Evolutionary conservation across 2,888 invertebrate species (phyloP).

Genomic region (Agrilus cyanescens): DNA sequence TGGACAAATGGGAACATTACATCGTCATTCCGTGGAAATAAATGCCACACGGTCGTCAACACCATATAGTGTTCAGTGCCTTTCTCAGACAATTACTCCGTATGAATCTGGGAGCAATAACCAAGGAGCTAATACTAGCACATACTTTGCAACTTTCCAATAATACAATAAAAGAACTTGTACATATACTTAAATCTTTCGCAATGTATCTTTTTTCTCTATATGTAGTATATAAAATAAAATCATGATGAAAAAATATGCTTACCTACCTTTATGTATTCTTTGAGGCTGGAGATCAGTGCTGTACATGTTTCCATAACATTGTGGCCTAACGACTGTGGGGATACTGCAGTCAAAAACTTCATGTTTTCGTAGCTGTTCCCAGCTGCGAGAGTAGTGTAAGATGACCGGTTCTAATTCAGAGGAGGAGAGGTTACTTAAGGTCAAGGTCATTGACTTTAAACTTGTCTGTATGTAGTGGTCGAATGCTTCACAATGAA

Average conservation of each 20-base stretch:
- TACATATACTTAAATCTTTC: background rate
- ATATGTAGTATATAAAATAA: background rate
- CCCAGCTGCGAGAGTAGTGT: conserved; percentile 16
- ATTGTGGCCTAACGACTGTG: conserved; percentile 13
- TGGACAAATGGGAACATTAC: conserved; percentile 34
- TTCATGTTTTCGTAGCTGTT: conserved; percentile 16
- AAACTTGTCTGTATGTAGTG: no score
- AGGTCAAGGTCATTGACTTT: no score
- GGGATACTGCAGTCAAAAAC: conserved; percentile 12
- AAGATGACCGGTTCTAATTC: conserved; percentile 14
- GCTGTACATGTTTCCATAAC: conserved; percentile 14
- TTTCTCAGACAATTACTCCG: no score
- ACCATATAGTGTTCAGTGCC: conserved; percentile 3
- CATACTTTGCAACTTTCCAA: no score
- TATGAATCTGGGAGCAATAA: no score
- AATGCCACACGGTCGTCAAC: conserved; percentile 9
- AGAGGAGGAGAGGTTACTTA: no score
- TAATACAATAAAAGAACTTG: background rate
- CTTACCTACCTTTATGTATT: conserved; percentile 12
- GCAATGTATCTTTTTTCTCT: background rate
- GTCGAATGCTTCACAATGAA: no score
- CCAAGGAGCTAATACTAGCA: no score
- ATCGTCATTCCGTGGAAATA: conserved; percentile 29
- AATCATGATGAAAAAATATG: background rate
- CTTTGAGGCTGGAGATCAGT: conserved; percentile 10